Evolutionary conservation across 2,113 vertebrate genomes (phyloP).

Genomic region (Potamarius usumacintae): DNA sequence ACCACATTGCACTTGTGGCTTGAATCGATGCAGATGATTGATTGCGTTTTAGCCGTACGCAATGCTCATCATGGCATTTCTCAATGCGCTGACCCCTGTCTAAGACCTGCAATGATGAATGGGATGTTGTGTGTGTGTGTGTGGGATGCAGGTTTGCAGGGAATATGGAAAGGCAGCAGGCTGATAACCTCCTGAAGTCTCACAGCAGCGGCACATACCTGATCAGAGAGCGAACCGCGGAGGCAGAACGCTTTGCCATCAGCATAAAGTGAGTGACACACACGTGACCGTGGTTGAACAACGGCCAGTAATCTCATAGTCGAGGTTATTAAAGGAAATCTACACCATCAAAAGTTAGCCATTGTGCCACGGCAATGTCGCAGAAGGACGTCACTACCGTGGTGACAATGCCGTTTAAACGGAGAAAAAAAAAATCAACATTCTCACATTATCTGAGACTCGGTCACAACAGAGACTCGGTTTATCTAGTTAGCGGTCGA

Average conservation of each 20-base stretch:
- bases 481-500: background rate
- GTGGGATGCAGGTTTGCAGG: slow-evolving; percentile 85
- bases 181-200: slow-evolving; percentile 91
- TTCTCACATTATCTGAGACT: background rate
- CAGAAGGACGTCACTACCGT: background rate
- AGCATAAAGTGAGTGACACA: slow-evolving; percentile 89
- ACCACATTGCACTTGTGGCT: slow-evolving; percentile 27
- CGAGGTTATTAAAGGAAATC: background rate
- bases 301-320: background rate
- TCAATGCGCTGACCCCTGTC: slow-evolving; percentile 20
- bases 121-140: slow-evolving; percentile 38
- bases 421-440: too few relatives aligned
- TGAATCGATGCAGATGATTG: slow-evolving; percentile 42
- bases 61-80: slow-evolving; percentile 23
- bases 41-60: slow-evolving; percentile 30
- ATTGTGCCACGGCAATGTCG: background rate
- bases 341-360: background rate
- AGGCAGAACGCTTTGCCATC: slow-evolving; percentile 95
- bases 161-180: slow-evolving; percentile 95
- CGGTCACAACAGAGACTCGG: too few relatives aligned
- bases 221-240: slow-evolving; percentile 90
- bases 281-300: background rate
- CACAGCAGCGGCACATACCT: slow-evolving; percentile 94
- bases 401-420: too few relatives aligned
- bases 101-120: slow-evolving; percentile 33